A percentile compares a stretch with the other conserved stretches of the same genome.
Conservation (phyloP, 1,140 invertebrate genomes). For the Atopsyche davidsoni region DNA sequence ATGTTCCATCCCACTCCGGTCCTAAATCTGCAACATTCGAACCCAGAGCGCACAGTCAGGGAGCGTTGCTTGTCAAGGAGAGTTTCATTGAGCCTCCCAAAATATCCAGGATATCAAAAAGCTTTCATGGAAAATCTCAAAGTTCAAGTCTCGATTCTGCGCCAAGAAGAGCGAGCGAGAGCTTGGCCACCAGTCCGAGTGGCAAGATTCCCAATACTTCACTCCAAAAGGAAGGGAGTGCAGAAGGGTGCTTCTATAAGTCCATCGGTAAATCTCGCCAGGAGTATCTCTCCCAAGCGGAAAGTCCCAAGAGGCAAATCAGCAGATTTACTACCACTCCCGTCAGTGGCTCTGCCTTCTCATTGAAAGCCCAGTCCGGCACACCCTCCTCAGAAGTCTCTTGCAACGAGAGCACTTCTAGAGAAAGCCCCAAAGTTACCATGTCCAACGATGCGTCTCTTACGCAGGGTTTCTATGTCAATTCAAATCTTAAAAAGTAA, state of each 20-base stretch:
- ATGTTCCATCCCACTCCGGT: background rate
- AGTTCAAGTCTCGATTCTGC: conserved; percentile 15
- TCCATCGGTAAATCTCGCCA: background rate
- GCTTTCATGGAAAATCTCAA: conserved; percentile 42
- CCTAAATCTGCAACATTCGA: too few species aligned
- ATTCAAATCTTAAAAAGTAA: background rate
- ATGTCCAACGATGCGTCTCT: conserved; percentile 4
- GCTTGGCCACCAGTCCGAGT: conserved; percentile 2
- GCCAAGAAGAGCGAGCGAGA: conserved; percentile 36
- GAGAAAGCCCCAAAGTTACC: conserved; percentile 12
- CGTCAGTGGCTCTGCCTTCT: conserved; percentile 21
- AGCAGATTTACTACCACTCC: conserved; percentile 28
- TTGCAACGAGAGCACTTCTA: background rate
- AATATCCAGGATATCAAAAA: conserved; percentile 40
- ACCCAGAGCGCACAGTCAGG: too few species aligned
- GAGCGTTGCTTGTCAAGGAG: conserved; percentile 43
- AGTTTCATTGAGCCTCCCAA: conserved; percentile 45
- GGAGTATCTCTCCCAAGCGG: background rate
- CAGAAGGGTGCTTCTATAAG: conserved; percentile 1
- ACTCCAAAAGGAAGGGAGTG: background rate
- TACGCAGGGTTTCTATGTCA: conserved; percentile 10
- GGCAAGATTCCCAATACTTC: background rate
- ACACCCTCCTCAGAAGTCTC: conserved; percentile 33
- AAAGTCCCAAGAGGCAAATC: conserved; percentile 12
- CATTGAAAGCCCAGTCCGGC: conserved; percentile 33